phyloP scores from a whole-genome alignment of 2,797 vertebrate genomes.

The Ispidina picta region DNA sequence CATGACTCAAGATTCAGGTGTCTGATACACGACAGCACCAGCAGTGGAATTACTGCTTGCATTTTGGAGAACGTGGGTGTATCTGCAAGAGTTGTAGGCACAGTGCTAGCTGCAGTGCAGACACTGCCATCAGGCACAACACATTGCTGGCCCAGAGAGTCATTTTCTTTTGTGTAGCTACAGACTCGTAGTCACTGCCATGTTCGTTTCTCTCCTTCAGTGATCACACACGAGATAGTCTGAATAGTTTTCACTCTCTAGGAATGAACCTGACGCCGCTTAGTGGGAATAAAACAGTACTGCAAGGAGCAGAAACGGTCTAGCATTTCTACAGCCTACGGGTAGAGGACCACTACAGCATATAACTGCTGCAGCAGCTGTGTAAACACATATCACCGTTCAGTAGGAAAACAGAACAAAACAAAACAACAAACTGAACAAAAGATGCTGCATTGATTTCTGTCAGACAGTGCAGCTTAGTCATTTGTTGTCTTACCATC shows the following conservation, averaged over 20 bases:
- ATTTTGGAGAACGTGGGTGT: background rate
- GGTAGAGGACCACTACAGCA: fast-evolving
- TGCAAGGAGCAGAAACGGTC: background rate
- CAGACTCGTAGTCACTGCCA: background rate
- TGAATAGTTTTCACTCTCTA: background rate
- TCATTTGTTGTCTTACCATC: background rate
- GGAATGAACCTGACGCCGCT: slow-evolving; percentile 47
- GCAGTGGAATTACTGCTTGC: background rate
- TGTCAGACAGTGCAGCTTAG: background rate
- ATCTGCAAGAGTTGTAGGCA: background rate
- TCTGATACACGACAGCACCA: background rate
- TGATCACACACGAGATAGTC: background rate
- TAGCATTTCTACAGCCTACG: background rate
- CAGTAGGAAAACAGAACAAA: background rate
- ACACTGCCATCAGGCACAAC: background rate
- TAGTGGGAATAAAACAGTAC: slow-evolving; percentile 44
- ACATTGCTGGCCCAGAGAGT: fast-evolving
- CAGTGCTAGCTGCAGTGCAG: background rate
- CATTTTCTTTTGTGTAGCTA: background rate
- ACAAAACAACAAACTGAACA: background rate
- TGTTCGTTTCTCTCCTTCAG: background rate
- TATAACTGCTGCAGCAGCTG: background rate
- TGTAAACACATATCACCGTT: background rate
- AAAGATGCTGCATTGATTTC: background rate
- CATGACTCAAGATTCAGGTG: background rate